These are phyloP conservation scores for Asarcornis scutulata DNA, from an alignment of 2,113 vertebrate genomes.

Conservation along the genomic window DNA sequence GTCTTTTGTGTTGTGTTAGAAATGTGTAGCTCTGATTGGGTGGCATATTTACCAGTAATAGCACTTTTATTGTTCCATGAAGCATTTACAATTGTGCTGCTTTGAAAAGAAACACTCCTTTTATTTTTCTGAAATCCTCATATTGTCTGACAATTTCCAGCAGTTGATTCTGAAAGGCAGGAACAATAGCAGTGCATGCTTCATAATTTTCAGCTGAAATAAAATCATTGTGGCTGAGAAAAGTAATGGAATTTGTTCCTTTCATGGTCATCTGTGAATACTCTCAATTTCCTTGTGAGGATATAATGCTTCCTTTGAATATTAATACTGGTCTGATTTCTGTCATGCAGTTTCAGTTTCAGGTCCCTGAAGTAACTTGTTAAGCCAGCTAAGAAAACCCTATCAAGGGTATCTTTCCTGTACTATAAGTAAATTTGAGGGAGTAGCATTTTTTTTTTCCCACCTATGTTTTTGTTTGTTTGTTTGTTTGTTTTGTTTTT, in stretches of 20 bases:
- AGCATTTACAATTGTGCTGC: constrained; percentile 30
- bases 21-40: constrained; percentile 31
- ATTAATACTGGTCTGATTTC: constrained; percentile 4
- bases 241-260: constrained; percentile 54
- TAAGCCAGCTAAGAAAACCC: not conserved
- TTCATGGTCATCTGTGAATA: constrained; percentile 55
- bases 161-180: constrained; percentile 47
- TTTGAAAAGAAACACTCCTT: constrained; percentile 48
- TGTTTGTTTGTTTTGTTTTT: not conserved
- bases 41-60: constrained; percentile 54
- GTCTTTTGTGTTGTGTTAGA: constrained; percentile 36
- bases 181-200: constrained; percentile 53
- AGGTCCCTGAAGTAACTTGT: not conserved
- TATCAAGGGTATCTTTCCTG: not conserved
- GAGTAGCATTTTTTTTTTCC: not conserved
- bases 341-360: not conserved
- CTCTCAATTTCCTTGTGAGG: constrained; percentile 2
- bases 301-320: constrained; percentile 37
- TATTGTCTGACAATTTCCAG: constrained; percentile 53
- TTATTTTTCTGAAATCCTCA: constrained; percentile 44
- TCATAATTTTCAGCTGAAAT: constrained; percentile 58
- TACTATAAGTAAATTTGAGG: not conserved
- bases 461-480: not conserved
- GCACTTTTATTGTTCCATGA: constrained; percentile 33
- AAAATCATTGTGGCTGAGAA: constrained; percentile 43